phyloP scores from a whole-genome alignment of 2,797 vertebrate species.

The Tenualosa thibaudeaui region DNA sequence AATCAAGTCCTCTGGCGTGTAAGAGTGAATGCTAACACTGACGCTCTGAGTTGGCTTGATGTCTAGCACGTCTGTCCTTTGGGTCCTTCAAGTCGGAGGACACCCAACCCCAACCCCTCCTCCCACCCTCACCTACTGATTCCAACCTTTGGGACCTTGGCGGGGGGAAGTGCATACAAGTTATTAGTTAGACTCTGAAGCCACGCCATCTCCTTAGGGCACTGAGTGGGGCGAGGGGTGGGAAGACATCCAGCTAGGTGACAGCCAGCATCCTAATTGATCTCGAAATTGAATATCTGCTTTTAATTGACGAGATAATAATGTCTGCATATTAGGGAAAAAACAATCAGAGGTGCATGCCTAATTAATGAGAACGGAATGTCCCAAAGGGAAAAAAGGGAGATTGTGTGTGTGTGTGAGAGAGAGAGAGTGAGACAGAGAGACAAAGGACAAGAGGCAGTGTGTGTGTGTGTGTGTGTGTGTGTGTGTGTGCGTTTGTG shows the following conservation, averaged over 20 bases:
- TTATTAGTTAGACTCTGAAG: neutral
- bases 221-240: neutral
- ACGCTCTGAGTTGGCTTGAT: neutral
- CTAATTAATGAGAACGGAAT: conserved; percentile 44
- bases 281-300: conserved; percentile 35
- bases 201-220: neutral
- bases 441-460: neutral
- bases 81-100: neutral
- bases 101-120: neutral
- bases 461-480: too few relatives aligned
- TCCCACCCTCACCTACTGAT: neutral
- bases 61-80: neutral
- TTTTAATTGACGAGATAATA: conserved; percentile 41
- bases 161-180: neutral
- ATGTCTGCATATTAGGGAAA: conserved; percentile 36
- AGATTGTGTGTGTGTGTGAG: neutral
- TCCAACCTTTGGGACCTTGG: neutral
- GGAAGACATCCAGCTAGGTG: conserved; percentile 8
- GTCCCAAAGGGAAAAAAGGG: conserved; percentile 10
- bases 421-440: neutral
- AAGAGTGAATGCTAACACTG: neutral
- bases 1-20: neutral
- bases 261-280: conserved; percentile 30
- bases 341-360: conserved; percentile 41
- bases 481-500: neutral